Evolutionary conservation across 2,797 vertebrate genomes (phyloP).

Genomic region (Tamandua tetradactyla): DNA sequence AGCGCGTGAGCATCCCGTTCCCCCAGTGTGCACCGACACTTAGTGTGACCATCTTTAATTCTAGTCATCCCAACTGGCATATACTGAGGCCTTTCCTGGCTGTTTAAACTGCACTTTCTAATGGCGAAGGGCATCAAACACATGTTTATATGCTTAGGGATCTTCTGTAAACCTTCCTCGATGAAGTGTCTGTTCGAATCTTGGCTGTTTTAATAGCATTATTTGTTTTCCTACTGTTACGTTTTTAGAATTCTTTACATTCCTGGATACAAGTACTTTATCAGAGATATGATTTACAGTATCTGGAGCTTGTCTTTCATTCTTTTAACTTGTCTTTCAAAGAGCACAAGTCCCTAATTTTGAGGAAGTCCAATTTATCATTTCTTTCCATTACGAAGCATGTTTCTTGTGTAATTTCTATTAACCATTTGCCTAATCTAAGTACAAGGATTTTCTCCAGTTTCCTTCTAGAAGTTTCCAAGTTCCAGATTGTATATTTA

Average conservation of each 20-base stretch:
- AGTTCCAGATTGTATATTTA: neutral
- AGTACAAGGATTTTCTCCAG: neutral
- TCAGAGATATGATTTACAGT: neutral
- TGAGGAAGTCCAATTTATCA: neutral
- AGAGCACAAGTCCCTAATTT: neutral
- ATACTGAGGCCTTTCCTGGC: rapidly evolving
- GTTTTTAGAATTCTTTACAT: neutral
- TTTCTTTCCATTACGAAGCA: neutral
- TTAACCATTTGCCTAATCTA: neutral
- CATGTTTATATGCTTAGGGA: too few species aligned
- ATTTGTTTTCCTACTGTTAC: neutral
- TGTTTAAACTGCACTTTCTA: too few species aligned
- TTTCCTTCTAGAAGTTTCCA: neutral
- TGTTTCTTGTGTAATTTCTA: neutral
- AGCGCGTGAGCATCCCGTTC: too few species aligned
- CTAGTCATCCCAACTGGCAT: rapidly evolving
- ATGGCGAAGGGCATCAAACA: neutral
- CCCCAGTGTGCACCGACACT: rapidly evolving
- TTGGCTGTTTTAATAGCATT: neutral
- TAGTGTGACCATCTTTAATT: too few species aligned
- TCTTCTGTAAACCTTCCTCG: neutral
- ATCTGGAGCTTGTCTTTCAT: neutral
- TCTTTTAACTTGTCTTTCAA: neutral
- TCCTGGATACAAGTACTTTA: neutral
- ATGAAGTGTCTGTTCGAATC: neutral